Evolutionary conservation across 1,140 invertebrate genomes (phyloP), one percentile per base, ranked within the genome.

Genomic region (Lepidurus packardi): DNA sequence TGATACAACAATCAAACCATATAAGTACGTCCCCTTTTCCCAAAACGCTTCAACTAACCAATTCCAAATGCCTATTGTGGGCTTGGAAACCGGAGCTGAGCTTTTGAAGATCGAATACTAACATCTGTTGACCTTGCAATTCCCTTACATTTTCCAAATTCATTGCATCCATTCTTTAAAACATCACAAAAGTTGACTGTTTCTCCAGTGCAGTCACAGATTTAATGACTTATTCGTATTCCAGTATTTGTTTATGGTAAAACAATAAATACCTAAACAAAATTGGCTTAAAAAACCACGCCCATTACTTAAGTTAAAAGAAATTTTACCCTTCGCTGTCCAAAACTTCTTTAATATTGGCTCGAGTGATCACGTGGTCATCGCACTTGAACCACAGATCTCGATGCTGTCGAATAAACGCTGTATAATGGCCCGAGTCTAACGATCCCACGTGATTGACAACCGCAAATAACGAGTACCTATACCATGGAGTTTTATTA

Each of bases 341-440:
- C 24, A 99, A 87, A 73, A 99, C 97, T 82, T 98, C 94, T 79
- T 92, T 89, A 34, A 96, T 87, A 81, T 90, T 91, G 11, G 94
- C 96, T 82, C 90, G 89, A 0, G 92, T 96, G 78, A 99, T 96
- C 82, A 94, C 88, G 85, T 97, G 93, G 86, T 99, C 97, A 85
- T 98, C 95, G 87, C 97, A 99, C 84, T 97, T 95, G 83, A 94
- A 98, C 97, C 97, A 99, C 83, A 91, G 91, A 82, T 96, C 91
- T 80, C 92, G 90, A 84, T 94, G 92, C 83, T 97, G 95, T 41
- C 95, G 87, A 80, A 99, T 93, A 84, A 92, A 99, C 6, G 95
- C 94, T 6, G 94, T 96, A 83, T 98, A 99, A 87, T 99, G 97
- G 0, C 97, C 97, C 25, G 91, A 92, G 82, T 97, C 94, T 73